These are phyloP conservation scores for Melitaea athalia DNA, from an alignment of 2,888 invertebrate species.

Conservation along the genomic window DNA sequence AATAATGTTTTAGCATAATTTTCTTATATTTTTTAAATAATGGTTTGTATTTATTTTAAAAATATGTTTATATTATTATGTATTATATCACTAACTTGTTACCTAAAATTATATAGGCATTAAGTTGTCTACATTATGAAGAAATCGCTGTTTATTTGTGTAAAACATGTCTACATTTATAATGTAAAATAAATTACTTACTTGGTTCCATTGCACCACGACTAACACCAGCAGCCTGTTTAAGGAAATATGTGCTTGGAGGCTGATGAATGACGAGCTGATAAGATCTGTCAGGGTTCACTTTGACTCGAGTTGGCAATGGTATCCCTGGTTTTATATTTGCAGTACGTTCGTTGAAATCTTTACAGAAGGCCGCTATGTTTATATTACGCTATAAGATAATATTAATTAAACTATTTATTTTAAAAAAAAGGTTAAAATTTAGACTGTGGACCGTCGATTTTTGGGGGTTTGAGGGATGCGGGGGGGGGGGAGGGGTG, in stretches of 20 bases:
- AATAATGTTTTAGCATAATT: too few relatives aligned
- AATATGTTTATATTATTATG: too few relatives aligned
- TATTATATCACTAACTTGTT: too few relatives aligned
- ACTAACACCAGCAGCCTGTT: conserved; percentile 96
- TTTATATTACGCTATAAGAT: conserved; percentile 93
- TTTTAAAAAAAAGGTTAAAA: background rate
- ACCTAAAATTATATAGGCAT: too few relatives aligned
- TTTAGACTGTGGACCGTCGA: too few relatives aligned
- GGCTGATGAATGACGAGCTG: conserved; percentile 92
- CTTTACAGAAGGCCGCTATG: conserved; percentile 97
- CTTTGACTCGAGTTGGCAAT: conserved; percentile 89
- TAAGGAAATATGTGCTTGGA: conserved; percentile 93
- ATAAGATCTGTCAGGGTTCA: conserved; percentile 93
- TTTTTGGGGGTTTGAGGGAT: too few relatives aligned
- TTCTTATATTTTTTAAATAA: too few relatives aligned
- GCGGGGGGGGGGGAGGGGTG: too few relatives aligned
- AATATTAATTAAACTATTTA: too few relatives aligned
- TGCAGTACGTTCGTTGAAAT: conserved; percentile 96
- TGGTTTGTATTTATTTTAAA: too few relatives aligned
- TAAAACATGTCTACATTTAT: background rate
- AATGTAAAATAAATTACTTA: conserved; percentile 35
- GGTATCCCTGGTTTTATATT: conserved; percentile 95
- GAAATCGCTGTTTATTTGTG: too few relatives aligned
- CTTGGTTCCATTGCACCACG: conserved; percentile 88
- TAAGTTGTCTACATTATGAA: too few relatives aligned